These are phyloP conservation scores for Synanthedon andrenaeformis DNA, from an alignment of 2,888 invertebrate genomes.

Conservation along the genomic window DNA sequence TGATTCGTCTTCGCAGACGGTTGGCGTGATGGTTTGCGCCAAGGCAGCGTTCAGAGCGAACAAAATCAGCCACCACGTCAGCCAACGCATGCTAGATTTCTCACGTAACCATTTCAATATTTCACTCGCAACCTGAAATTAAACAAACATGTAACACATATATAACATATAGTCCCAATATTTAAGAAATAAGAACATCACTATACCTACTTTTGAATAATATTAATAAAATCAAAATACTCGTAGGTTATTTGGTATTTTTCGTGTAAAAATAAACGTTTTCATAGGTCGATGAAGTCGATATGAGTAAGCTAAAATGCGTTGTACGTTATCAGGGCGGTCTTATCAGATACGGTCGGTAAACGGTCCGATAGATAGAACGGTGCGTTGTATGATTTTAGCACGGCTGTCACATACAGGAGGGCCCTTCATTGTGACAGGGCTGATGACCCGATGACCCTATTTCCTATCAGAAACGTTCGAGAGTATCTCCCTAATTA, in stretches of 20 bases:
- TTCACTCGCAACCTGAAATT: slow-evolving; percentile 25
- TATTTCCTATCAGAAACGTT: no score
- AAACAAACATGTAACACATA: neutral
- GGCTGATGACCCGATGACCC: neutral
- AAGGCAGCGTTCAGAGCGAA: slow-evolving; percentile 31
- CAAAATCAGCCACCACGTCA: slow-evolving; percentile 43
- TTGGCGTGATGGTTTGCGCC: slow-evolving; percentile 39
- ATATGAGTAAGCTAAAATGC: slow-evolving; percentile 45
- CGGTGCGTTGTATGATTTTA: slow-evolving; percentile 18
- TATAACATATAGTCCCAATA: neutral
- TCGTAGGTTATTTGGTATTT: neutral
- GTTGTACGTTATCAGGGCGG: slow-evolving; percentile 43
- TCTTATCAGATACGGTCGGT: slow-evolving; percentile 51
- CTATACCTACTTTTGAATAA: neutral
- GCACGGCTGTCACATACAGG: slow-evolving; percentile 20
- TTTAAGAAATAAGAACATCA: no score
- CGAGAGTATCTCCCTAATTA: no score
- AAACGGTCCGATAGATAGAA: neutral
- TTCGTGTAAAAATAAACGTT: neutral
- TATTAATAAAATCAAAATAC: no score
- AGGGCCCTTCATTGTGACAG: neutral
- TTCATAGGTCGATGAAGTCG: slow-evolving; percentile 5
- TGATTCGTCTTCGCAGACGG: slow-evolving; percentile 64
- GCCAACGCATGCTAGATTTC: slow-evolving; percentile 39
- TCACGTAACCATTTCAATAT: slow-evolving; percentile 58